Percentiles rank a stretch among this genome's conserved stretches.
Conservation (phyloP, 2,888 invertebrate genomes). For the Chloromyia formosa region DNA sequence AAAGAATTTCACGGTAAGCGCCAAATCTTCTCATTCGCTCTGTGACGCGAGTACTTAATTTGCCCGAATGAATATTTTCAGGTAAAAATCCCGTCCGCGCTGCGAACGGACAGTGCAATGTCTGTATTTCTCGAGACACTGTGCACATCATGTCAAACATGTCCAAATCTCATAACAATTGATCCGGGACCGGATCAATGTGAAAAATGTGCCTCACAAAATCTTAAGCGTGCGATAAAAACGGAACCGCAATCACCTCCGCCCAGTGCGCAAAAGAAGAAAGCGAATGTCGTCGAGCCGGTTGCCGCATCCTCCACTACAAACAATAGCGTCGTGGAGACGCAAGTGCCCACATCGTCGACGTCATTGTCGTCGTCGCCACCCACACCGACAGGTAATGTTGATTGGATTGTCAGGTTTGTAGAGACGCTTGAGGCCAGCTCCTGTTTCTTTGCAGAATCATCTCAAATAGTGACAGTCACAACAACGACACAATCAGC, state of each 20-base stretch:
- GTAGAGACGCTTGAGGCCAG: background rate
- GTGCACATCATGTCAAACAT: conserved; percentile 62
- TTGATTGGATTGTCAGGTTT: background rate
- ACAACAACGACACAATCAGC: conserved; percentile 41
- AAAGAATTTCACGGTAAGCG: conserved; percentile 63
- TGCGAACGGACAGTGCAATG: conserved; percentile 61
- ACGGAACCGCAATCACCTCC: conserved; percentile 56
- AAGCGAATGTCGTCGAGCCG: conserved; percentile 49
- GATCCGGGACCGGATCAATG: conserved; percentile 63
- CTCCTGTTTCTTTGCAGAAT: conserved; percentile 51
- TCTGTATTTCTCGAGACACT: conserved; percentile 62
- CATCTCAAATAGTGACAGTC: conserved; percentile 37
- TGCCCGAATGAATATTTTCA: conserved; percentile 50
- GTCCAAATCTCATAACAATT: conserved; percentile 63
- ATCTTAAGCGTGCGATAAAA: conserved; percentile 54
- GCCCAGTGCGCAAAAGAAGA: conserved; percentile 57
- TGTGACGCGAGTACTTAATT: no score
- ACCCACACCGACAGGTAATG: conserved; percentile 61
- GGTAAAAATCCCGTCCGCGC: conserved; percentile 63
- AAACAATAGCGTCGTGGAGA: conserved; percentile 48
- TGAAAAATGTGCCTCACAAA: conserved; percentile 61
- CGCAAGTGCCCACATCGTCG: conserved; percentile 56
- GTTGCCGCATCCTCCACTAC: conserved; percentile 52
- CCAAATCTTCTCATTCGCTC: no score
- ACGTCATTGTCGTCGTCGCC: conserved; percentile 16